Evolutionary conservation across 2,113 vertebrate genomes (phyloP), one percentile per base, ranked within the genome.

Genomic region (Pogonocichla stellata): DNA sequence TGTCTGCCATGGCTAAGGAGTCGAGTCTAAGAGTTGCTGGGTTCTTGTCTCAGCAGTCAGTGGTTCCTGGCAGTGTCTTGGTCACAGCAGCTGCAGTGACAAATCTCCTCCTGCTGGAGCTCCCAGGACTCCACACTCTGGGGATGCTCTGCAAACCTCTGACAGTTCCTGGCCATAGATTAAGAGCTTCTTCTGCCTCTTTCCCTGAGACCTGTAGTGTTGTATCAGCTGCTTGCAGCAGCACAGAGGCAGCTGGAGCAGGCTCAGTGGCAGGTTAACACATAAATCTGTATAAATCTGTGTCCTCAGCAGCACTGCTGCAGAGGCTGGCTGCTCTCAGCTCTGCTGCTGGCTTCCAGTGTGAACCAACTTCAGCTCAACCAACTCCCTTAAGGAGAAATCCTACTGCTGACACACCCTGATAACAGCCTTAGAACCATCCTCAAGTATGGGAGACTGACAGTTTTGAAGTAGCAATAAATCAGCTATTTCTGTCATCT

Each of bases 181-280:
- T 42, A 84, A 88, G 77, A 93, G 17, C 51, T 58, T 79, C 51
- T 75, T 74, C 51, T 56, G 38, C 69, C 47, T 71, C 80, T 29
- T 61, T 57, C 54, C 33, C 85, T 74, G 50, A 42, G 86, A 62
- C 62, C 56, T 84, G 6, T 8, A 29, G n/a, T 45, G 54, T 67
- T 91, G 34, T 54, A 71, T 72, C 60, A 93, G 75, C 93, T 96
- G 61, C 64, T 92, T 94, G 75, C 79, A 94, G 57, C 71, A 43
- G 23, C 42, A 40, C 34, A 47, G 80, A 73, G 58, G 61, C 67
- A 71, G 65, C 84, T 62, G 69, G 77, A 80, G n/a, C 20, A 48
- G 43, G 50, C 4, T 6, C 42, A 85, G 36, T 28, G 61, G 40
- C 45, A 78, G 66, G 56, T 54, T 77, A 51, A 77, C 66, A 42